A percentile compares a stretch with the other conserved stretches of the same genome.
Conservation (phyloP, 2,113 vertebrate species). For the Poecilia latipinna region DNA sequence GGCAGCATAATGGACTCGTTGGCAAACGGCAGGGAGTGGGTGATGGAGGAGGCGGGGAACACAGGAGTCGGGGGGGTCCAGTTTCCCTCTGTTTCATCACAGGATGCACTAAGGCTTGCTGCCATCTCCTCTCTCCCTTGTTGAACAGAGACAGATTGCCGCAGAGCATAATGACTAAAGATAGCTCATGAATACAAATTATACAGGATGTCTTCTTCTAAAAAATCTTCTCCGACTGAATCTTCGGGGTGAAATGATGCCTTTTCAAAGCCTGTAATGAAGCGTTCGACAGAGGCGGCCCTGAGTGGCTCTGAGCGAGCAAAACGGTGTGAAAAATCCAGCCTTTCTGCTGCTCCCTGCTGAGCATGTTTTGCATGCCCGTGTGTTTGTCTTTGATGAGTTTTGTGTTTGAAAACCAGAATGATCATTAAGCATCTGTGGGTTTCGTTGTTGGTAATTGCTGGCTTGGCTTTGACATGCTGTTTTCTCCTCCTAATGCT, state of each 20-base stretch:
- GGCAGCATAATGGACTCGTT: slow-evolving; percentile 63
- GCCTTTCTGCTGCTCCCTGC: slow-evolving; percentile 14
- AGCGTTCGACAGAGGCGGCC: slow-evolving; percentile 25
- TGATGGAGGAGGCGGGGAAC: slow-evolving; percentile 1
- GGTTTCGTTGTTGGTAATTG: slow-evolving; percentile 64
- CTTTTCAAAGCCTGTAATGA: slow-evolving; percentile 49
- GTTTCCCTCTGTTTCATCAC: slow-evolving; percentile 45
- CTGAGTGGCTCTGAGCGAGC: slow-evolving; percentile 16
- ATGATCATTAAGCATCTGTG: slow-evolving; percentile 66
- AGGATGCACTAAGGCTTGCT: slow-evolving; percentile 28
- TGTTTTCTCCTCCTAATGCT: slow-evolving; percentile 84
- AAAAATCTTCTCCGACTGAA: slow-evolving; percentile 45
- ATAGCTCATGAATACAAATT: slow-evolving; percentile 64
- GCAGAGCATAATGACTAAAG: slow-evolving; percentile 35
- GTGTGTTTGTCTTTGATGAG: slow-evolving; percentile 19
- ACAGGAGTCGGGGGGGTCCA: not conserved
- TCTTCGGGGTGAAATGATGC: slow-evolving; percentile 30
- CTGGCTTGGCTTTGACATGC: slow-evolving; percentile 79
- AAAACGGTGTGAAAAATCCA: slow-evolving; percentile 25
- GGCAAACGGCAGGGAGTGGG: slow-evolving; percentile 37
- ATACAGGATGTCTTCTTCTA: slow-evolving; percentile 52
- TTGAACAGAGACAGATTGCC: slow-evolving; percentile 18
- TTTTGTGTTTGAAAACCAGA: slow-evolving; percentile 27
- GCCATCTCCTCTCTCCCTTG: slow-evolving; percentile 7
- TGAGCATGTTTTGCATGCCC: slow-evolving; percentile 22